Percentiles rank a stretch among this genome's conserved stretches.
Evolutionary conservation across 1,140 invertebrate genomes (phyloP).

Genomic region (Papilio machaon): DNA sequence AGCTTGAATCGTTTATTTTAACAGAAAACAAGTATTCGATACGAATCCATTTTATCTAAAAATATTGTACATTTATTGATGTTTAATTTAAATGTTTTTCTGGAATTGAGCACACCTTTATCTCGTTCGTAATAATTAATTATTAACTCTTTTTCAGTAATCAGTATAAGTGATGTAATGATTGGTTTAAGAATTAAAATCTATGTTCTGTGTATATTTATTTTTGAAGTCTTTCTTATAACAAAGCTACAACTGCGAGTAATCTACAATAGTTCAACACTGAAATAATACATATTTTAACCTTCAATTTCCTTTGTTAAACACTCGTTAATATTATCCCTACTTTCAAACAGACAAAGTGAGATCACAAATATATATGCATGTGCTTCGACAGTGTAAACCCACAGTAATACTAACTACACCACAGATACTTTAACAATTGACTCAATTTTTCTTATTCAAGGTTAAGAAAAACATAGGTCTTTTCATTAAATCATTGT

Average conservation of each 20-base stretch:
- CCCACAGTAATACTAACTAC: no score
- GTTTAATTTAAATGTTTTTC: neutral
- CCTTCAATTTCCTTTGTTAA: no score
- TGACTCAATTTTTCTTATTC: slow-evolving; percentile 7
- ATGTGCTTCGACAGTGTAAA: no score
- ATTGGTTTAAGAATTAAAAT: neutral
- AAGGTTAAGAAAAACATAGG: neutral
- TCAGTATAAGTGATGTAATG: neutral
- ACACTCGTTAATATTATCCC: no score
- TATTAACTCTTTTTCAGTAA: neutral
- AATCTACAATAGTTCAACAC: no score
- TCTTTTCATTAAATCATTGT: neutral
- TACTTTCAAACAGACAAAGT: no score
- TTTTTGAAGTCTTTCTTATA: no score
- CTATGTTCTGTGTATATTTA: no score
- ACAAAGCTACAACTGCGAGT: no score
- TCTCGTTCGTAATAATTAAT: no score
- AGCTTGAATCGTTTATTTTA: neutral
- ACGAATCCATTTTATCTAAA: slow-evolving; percentile 2
- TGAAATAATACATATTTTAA: no score
- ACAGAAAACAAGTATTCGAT: neutral
- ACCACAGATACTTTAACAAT: neutral
- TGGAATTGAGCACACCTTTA: neutral
- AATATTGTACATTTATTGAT: slow-evolving; percentile 17
- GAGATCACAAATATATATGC: no score